Percentiles rank a stretch among this genome's conserved stretches.
Evolutionary conservation across 2,888 invertebrate species (phyloP).

Genomic region (Falcaria lacertinaria): DNA sequence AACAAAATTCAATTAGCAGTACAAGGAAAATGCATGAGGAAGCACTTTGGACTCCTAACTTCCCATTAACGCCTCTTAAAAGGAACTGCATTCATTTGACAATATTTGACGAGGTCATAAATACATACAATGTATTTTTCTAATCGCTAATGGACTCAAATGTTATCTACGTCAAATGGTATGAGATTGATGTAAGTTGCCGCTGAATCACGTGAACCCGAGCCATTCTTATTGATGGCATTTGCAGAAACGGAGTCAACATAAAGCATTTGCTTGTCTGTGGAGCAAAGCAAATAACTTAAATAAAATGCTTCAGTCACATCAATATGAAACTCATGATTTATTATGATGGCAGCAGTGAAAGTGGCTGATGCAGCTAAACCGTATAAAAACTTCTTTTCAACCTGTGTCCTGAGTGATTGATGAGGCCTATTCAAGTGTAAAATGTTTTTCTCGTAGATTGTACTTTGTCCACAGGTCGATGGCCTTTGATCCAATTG

Average conservation of each 20-base stretch:
- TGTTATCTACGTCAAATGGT: too few relatives aligned
- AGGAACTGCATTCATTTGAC: neutral
- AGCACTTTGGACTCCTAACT: neutral
- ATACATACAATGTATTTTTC: too few relatives aligned
- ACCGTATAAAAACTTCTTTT: constrained; percentile 41
- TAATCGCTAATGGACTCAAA: too few relatives aligned
- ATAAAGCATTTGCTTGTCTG: too few relatives aligned
- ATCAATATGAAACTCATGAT: constrained; percentile 41
- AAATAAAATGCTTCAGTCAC: constrained; percentile 34
- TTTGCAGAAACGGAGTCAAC: too few relatives aligned
- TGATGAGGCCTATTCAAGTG: constrained; percentile 59
- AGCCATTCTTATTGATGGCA: too few relatives aligned
- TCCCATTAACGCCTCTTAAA: neutral
- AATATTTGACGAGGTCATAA: neutral
- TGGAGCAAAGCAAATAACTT: constrained; percentile 13
- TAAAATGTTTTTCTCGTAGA: constrained; percentile 38
- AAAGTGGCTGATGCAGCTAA: constrained; percentile 54
- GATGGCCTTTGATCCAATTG: constrained; percentile 27
- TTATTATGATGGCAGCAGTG: constrained; percentile 51
- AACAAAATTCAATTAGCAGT: neutral
- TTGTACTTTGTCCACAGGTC: constrained; percentile 38
- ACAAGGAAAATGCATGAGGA: neutral
- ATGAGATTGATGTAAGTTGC: too few relatives aligned
- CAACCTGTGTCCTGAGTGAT: constrained; percentile 47
- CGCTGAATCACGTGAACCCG: too few relatives aligned